These are phyloP conservation scores for Eurystomus gularis DNA, from an alignment of 2,113 vertebrate genomes.

Conservation along the genomic window DNA sequence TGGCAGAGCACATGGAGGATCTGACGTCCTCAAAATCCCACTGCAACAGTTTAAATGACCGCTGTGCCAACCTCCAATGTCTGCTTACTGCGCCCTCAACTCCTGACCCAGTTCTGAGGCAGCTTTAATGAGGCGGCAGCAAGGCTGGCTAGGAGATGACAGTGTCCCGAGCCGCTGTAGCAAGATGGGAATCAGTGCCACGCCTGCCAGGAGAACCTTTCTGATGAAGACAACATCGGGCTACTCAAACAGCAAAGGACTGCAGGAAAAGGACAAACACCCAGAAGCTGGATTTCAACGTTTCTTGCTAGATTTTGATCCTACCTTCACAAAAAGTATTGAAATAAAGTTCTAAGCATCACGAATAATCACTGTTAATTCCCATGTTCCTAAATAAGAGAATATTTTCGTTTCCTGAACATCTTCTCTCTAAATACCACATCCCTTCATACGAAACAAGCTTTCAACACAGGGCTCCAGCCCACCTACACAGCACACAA, in stretches of 20 bases:
- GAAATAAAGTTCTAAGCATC: not conserved
- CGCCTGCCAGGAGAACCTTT: not conserved
- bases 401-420: not conserved
- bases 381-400: not conserved
- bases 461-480: not conserved
- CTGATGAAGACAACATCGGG: not conserved
- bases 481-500: not conserved
- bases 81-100: not conserved
- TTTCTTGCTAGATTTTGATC: not conserved
- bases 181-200: not conserved
- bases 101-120: not conserved
- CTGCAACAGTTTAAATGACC: not conserved
- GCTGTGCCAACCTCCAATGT: not conserved
- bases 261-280: not conserved
- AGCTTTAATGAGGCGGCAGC: rapidly evolving
- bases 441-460: not conserved
- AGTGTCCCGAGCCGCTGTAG: not conserved
- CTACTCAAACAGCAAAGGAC: not conserved
- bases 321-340: not conserved
- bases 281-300: not conserved
- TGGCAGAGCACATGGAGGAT: not conserved
- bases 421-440: not conserved
- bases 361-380: not conserved
- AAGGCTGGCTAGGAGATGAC: not conserved
- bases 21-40: not conserved